Conservation (phyloP, 2,797 vertebrate species). For the Taenioides sp. region DNA sequence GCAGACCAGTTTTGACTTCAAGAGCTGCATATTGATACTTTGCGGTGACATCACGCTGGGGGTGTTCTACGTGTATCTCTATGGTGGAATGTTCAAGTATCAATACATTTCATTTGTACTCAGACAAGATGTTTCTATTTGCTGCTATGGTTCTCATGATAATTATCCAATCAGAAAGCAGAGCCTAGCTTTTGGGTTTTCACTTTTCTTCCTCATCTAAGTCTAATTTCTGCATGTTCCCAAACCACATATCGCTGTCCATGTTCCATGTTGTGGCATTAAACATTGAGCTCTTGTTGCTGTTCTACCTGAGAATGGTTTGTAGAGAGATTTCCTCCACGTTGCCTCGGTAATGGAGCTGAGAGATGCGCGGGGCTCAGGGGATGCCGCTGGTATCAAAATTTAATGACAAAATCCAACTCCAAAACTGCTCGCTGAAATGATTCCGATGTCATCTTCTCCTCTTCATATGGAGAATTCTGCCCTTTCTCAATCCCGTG, state of each 20-base stretch:
- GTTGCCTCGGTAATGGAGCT: conserved; percentile 12
- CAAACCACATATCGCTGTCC: background rate
- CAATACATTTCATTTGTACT: too few relatives aligned
- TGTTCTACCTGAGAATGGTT: conserved; percentile 1
- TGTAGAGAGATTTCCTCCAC: conserved; percentile 2
- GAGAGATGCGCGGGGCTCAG: conserved; percentile 1
- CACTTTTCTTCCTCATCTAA: too few relatives aligned
- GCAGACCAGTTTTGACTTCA: too few relatives aligned
- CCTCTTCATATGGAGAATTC: background rate
- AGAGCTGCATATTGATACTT: too few relatives aligned
- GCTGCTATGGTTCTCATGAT: too few relatives aligned
- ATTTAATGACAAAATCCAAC: conserved; percentile 14
- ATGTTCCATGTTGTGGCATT: background rate
- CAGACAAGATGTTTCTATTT: too few relatives aligned
- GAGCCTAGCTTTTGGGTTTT: too few relatives aligned
- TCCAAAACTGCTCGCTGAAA: conserved; percentile 7
- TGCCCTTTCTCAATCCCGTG: background rate
- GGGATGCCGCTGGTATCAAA: conserved; percentile 6
- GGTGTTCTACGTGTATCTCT: too few relatives aligned
- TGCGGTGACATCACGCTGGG: too few relatives aligned
- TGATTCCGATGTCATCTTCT: conserved; percentile 1
- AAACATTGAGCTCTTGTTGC: background rate
- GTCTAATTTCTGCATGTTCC: too few relatives aligned
- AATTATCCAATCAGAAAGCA: too few relatives aligned
- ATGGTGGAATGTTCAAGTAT: too few relatives aligned